A percentile compares a stretch with the other conserved stretches of the same genome.
phyloP scores from a whole-genome alignment of 2,797 vertebrate genomes.

The Coranthus polyacanthus region DNA sequence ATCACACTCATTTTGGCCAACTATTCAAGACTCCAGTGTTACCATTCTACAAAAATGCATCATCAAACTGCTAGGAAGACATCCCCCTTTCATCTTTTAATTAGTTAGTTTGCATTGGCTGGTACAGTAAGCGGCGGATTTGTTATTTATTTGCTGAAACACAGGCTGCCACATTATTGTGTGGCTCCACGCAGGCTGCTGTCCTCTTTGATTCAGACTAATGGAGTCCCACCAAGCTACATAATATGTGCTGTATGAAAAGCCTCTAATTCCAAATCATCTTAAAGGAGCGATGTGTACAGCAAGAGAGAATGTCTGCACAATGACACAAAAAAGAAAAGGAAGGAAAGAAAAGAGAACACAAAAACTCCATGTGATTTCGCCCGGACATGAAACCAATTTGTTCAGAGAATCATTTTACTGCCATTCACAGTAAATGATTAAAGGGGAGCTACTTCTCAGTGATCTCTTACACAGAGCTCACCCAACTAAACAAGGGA shows the following conservation, averaged over 20 bases:
- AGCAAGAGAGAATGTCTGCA: constrained; percentile 68
- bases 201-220: constrained; percentile 85
- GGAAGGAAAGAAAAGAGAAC: constrained; percentile 51
- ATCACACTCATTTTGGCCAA: constrained; percentile 59
- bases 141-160: constrained; percentile 84
- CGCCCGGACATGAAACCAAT: constrained; percentile 74
- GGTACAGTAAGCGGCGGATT: constrained; percentile 79
- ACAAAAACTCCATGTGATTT: constrained; percentile 74
- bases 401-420: constrained; percentile 71
- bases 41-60: constrained; percentile 56
- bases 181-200: constrained; percentile 69
- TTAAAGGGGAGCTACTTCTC: constrained; percentile 71
- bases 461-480: constrained; percentile 72
- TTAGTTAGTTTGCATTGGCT: constrained; percentile 80
- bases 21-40: constrained; percentile 54
- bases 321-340: constrained; percentile 61
- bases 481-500: constrained; percentile 49
- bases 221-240: constrained; percentile 84
- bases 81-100: constrained; percentile 80
- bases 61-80: constrained; percentile 67
- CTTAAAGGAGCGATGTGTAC: constrained; percentile 73
- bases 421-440: constrained; percentile 67
- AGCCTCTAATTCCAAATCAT: constrained; percentile 84
- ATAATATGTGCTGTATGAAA: constrained; percentile 79
- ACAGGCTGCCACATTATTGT: constrained; percentile 79